A percentile compares a stretch with the other conserved stretches of the same genome.
These are phyloP conservation scores for Odontamblyopus rebecca DNA, from an alignment of 2,797 vertebrate species.

Conservation along the genomic window DNA sequence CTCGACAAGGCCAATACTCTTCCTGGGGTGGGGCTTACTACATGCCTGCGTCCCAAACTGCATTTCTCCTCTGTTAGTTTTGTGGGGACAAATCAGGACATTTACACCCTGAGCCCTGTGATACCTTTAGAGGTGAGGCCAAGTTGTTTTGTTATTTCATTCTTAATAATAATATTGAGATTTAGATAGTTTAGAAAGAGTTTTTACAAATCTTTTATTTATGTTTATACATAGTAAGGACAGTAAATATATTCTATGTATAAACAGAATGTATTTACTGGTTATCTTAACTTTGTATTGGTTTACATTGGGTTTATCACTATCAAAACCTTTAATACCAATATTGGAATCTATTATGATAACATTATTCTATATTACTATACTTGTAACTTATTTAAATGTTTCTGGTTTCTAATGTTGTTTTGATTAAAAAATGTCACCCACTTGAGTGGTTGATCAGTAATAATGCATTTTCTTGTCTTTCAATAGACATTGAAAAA, in stretches of 20 bases:
- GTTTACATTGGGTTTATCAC: not conserved
- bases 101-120: conserved; percentile 82
- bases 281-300: not conserved
- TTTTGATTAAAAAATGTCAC: not conserved
- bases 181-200: not conserved
- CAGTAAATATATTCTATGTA: too few relatives aligned
- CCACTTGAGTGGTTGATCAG: not conserved
- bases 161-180: not conserved
- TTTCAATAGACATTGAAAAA: conserved; percentile 77
- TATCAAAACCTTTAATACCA: not conserved
- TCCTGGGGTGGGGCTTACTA: conserved; percentile 88
- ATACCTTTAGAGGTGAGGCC: conserved; percentile 81
- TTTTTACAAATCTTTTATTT: too few relatives aligned
- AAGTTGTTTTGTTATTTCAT: not conserved
- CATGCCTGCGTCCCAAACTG: conserved; percentile 87
- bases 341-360: not conserved
- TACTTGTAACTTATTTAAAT: not conserved
- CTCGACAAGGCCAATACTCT: conserved; percentile 79
- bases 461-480: conserved; percentile 9
- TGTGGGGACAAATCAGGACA: conserved; percentile 78
- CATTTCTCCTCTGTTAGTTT: conserved; percentile 88
- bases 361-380: too few relatives aligned
- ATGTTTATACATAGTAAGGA: not conserved
- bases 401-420: not conserved
- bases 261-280: not conserved